Evolutionary conservation across 2,113 vertebrate species (phyloP), one percentile per base, ranked within the genome.

Genomic region (Brevimyrus niger): DNA sequence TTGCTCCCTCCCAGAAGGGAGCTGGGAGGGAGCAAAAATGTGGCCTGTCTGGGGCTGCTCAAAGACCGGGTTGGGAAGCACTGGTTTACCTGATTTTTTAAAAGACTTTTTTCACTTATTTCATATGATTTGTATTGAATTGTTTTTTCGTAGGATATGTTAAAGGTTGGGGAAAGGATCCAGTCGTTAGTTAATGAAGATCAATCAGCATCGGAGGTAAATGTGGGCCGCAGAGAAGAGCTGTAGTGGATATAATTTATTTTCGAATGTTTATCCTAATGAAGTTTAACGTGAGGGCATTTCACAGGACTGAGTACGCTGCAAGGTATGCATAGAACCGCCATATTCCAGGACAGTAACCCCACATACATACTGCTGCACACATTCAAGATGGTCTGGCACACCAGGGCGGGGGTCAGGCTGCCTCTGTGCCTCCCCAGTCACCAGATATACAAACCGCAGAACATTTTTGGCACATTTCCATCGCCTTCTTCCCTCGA

Each of bases 161-260:
- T 99, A 90, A 96, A 99, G 93, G 98, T 98, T 0, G 98, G 99
- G 48, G 97, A 99, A 93, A 97, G 98, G 91, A 95, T 99, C 0
- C 95, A 96, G 0, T 94, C 95, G 8, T 91, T 98, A 89, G 96
- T 98, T 92, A 96, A 94, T 35, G 94, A 97, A 89, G 93, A 94
- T 94, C 93, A 92, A 93, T 92, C 13, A 53, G 10, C 85, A 9
- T 92, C 92, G 2, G 95, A 94, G 85, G 91, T 96, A 91, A 93
- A 87, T 91, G 97, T 99, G 92, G 98, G 99, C 94, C 97, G 97
- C 86, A 98, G 95, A 95, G 98, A 99, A 61, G 98, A 99, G 93
- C 94, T 99, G 92, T 99, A 96, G 96, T 88, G 53, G 31, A 80
- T 80, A 42, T 42, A 35, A 80, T 42, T 80, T 42, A 42, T 42